Evolutionary conservation across 2,888 invertebrate species (phyloP), one percentile per base, ranked within the genome.

Genomic region (Cryptosula pallasiana): DNA sequence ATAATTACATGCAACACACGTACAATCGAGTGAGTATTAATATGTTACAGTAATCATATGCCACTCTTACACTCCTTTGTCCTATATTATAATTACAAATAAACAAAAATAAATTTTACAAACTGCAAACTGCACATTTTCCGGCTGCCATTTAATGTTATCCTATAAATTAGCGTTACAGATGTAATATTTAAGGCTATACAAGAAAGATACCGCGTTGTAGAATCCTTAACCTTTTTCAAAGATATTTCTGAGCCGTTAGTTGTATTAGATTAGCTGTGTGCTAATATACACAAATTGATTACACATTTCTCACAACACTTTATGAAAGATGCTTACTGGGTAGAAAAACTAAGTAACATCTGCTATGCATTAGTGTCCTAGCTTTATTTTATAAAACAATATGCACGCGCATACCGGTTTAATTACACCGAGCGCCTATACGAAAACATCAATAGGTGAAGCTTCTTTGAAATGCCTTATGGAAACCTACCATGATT

Each of bases 341-440:
- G 63, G 27, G 63, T 63, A 32, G n/a, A 32, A 63, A 63, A 63
- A 63, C 63, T 32, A 32, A 32, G 32, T 63, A 63, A 63, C 63
- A 63, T 63, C 63, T 63, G 63, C 63, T 29, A 63, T 29, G 32
- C 20, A 34, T 63, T 63, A 63, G 3, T 9, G 32, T 32, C 32
- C 20, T 27, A 63, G 63, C 63, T 63, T 63, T 63, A 63, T 63
- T 63, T 63, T 63, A 63, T 63, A 63, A 63, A 63, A 63, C 63
- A 63, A 63, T 63, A 63, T 63, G 34, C 32, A 16, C 9, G 63
- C 27, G 32, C 63, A 63, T 63, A 63, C 63, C 63, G 20, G 13
- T 29, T 63, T 32, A 27, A 63, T 63, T 63, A 63, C 32, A 63
- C 25, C 32, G 27, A 20, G 63, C 27, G 63, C 63, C 63, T 63